Base-by-base conservation (phyloP, 2,113 vertebrate genomes). In the Elaphurus davidianus region DNA sequence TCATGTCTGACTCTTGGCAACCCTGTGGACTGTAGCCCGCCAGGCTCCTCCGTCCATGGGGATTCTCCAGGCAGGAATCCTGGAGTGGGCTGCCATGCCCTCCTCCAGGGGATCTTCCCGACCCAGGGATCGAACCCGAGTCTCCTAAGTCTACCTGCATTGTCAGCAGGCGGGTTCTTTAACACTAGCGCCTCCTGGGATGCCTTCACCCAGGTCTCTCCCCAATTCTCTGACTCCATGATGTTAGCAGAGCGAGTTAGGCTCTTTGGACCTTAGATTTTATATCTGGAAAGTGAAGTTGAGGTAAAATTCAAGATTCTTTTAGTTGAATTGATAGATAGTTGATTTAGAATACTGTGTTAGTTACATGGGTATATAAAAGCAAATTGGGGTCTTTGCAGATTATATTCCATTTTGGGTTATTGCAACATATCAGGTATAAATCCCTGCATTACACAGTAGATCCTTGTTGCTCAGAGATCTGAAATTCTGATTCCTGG, bases 221-320 rank as follows among this genome's bases (percentile, higher is more conserved):
- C 27, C 28, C 25, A 17, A 1, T 2, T 50, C 19, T 7, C 27
- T 1, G 33, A 21, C 52, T 27, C 90, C 0, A 2, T 8, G 54
- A 30, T 0, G 15, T 62, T 19, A 9, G 25, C 14, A 27, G 13
- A 45, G 17, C 5, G 45, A 11, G 19, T 1, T 3, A 6, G n/a
- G 7, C 13, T 59, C 40, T 28, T 50, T 4, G 9, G 33, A 4
- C 6, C 76, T 91, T 8, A 1, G 11, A 76, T 27, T 30, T 62
- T 64, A 30, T 21, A 15, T 40, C 55, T 54, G 76, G 40, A 67
- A 21, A 43, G 28, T 54, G 52, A 83, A 52, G 62, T 15, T 30
- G 23, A 23, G 43, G 10, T 79, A 6, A 27, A 71, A 33, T 10
- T 45, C 54, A 12, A 9, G 47, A 21, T 1, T 33, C 87, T 62